Conservation (phyloP, 2,888 invertebrate genomes). For the Globia sparganii region DNA sequence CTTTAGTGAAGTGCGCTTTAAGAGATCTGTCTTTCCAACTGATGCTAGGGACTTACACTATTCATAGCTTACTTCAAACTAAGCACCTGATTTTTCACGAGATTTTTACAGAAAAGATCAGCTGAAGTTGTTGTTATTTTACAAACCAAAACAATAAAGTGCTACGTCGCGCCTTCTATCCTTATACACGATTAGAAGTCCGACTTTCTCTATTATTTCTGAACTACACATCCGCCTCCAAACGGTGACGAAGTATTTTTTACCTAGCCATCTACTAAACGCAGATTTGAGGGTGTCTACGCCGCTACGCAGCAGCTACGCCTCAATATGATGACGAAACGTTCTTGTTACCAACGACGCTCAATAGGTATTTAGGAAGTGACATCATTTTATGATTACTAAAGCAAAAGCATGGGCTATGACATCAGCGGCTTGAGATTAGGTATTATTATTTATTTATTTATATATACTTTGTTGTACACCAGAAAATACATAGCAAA, state of each 20-base stretch:
- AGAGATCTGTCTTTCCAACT: too few relatives aligned
- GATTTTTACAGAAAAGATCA: neutral
- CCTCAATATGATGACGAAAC: neutral
- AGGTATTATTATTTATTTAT: too few relatives aligned
- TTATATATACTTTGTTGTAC: too few relatives aligned
- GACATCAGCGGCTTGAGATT: neutral
- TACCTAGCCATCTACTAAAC: too few relatives aligned
- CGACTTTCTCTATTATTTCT: neutral
- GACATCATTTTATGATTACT: neutral
- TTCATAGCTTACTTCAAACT: too few relatives aligned
- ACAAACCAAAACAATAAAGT: neutral
- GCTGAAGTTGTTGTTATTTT: neutral
- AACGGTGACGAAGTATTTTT: neutral
- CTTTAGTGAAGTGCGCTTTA: neutral
- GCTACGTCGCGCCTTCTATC: neutral
- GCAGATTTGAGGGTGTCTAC: neutral
- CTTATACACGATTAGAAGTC: neutral
- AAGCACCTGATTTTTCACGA: neutral
- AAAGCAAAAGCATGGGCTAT: neutral
- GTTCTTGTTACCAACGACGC: neutral
- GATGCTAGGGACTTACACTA: too few relatives aligned
- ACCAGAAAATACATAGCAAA: too few relatives aligned
- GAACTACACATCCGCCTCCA: neutral
- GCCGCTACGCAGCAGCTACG: neutral
- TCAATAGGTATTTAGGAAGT: neutral